A percentile compares a stretch with the other conserved stretches of the same genome.
phyloP scores from a whole-genome alignment of 2,888 invertebrate species.

The Koerneria pararmatus region DNA sequence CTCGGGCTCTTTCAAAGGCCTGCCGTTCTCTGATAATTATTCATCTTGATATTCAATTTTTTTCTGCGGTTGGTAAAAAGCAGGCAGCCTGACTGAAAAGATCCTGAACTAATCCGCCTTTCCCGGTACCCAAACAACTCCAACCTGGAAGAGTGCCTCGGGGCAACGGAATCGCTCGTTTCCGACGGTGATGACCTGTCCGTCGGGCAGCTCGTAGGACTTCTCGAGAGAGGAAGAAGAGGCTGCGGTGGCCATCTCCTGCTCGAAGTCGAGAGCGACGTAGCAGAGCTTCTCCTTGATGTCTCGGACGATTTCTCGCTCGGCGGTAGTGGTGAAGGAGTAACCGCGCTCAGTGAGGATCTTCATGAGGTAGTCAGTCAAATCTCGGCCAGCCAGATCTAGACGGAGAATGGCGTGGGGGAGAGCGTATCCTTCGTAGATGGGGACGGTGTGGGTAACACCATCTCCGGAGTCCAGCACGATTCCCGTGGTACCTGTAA shows the following conservation, averaged over 20 bases:
- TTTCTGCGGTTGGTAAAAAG: no score
- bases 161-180: conserved; percentile 80
- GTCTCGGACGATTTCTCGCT: conserved; percentile 85
- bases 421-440: conserved; percentile 73
- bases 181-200: conserved; percentile 68
- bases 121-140: no score
- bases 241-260: conserved; percentile 86
- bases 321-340: conserved; percentile 59
- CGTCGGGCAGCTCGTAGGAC: conserved; percentile 82
- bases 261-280: conserved; percentile 97
- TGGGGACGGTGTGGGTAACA: conserved; percentile 74
- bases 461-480: conserved; percentile 87
- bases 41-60: no score
- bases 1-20: no score
- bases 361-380: conserved; percentile 67
- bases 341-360: conserved; percentile 63
- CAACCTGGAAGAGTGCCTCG: conserved; percentile 83
- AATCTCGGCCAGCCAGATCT: conserved; percentile 65
- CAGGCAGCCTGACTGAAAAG: no score
- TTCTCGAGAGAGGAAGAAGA: conserved; percentile 84
- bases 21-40: no score
- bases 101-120: no score
- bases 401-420: conserved; percentile 62
- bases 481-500: conserved; percentile 49
- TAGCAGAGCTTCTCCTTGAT: conserved; percentile 92